Conservation (phyloP, 2,797 vertebrate species). For the Sphenodon punctatus region DNA sequence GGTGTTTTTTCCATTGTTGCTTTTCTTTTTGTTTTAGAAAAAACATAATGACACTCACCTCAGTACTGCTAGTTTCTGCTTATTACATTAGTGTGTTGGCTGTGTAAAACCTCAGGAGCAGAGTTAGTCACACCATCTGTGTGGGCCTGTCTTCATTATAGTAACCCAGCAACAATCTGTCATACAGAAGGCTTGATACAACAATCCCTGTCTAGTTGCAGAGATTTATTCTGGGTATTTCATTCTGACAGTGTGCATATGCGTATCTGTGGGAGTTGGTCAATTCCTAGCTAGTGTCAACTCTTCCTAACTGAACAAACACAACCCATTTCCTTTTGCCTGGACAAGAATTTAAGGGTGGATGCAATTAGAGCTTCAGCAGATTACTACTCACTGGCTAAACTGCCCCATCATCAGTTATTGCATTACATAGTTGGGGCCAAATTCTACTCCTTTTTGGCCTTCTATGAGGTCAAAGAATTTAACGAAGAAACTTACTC, state of each 20-base stretch:
- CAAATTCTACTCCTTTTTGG: slow-evolving; percentile 12
- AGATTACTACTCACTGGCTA: not conserved
- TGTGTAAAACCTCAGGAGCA: slow-evolving; percentile 33
- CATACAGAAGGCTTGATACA: slow-evolving; percentile 1
- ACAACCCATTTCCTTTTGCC: slow-evolving; percentile 1
- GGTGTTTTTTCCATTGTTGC: not conserved
- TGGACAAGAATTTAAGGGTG: not conserved
- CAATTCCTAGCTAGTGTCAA: not conserved
- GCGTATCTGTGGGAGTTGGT: not conserved
- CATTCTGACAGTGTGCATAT: not conserved
- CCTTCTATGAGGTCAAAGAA: not conserved
- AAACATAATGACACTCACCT: slow-evolving; percentile 35
- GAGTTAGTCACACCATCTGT: slow-evolving; percentile 71
- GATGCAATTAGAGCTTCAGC: not conserved
- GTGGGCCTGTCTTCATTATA: slow-evolving; percentile 54
- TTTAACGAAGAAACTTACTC: no score
- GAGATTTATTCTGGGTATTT: slow-evolving; percentile 5
- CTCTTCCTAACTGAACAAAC: not conserved
- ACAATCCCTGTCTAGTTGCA: not conserved
- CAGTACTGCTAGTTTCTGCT: slow-evolving; percentile 38
- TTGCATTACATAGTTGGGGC: not conserved
- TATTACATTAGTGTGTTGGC: slow-evolving; percentile 68
- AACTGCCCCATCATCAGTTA: not conserved
- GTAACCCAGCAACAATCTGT: slow-evolving; percentile 24
- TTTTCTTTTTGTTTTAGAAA: not conserved